Evolutionary conservation across 2,797 vertebrate species (phyloP), one percentile per base, ranked within the genome.

Genomic region (Eleutherodactylus coqui): DNA sequence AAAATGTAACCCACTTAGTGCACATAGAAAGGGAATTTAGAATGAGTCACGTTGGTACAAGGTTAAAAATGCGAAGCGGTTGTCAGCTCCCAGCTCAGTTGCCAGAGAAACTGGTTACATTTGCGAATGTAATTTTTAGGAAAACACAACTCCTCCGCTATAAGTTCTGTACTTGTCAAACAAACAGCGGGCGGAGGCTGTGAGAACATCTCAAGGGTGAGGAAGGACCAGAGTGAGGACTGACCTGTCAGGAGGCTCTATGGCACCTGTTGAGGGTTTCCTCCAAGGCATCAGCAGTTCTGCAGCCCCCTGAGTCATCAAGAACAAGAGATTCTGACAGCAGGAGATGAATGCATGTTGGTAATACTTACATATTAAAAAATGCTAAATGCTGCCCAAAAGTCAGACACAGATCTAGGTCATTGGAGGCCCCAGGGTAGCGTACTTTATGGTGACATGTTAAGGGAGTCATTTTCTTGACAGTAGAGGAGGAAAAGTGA

Each of bases 91-190:
- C 9, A 41, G 69, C 69, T 73, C 69, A 73, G 41, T 73, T 73
- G 41, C 69, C 69, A 73, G 69, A 73, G 69, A 73, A 73, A 73
- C 69, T n/a, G 69, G 38, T 73, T 27, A 21, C 41, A 27, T 73
- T 41, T 73, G 41, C 69, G 27, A 73, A 73, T 45, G 32, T 19
- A 34, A 67, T 67, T 67, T 67, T 67, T 73, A 45, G 45, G 69
- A 27, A 73, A 73, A 45, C 67, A 13, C 69, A 73, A 24, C 38
- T n/a, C 24, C 21, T 27, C 2, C 9, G 36, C 19, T 24, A 11
- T 41, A 70, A 0, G 41, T 43, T 27, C 21, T 45, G 41, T 27
- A 27, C 11, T 24, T 27, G 69, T 73, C 62, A 36, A 7, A 13
- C 62, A 36, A 7, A 13, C 29, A 6, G 32, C 32, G 19, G 62